phyloP scores from a whole-genome alignment of 2,888 invertebrate genomes.

The Podabrus alpinus region DNA sequence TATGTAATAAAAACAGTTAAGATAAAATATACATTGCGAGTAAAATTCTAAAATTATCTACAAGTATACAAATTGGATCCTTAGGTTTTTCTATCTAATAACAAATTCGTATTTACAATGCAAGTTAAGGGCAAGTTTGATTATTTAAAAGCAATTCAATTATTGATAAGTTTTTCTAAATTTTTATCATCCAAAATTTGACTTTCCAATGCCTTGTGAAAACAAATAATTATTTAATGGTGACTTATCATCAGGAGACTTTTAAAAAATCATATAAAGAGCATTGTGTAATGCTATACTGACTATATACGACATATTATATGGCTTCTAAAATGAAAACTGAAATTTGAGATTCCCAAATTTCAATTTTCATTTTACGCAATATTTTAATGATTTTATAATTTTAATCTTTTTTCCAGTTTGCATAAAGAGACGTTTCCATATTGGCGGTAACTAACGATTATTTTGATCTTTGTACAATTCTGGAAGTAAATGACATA shows the following conservation, averaged over 20 bases:
- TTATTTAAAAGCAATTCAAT: not conserved
- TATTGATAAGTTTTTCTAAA: not conserved
- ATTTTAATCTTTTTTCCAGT: too few species aligned
- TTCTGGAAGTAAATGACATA: too few species aligned
- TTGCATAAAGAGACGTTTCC: too few species aligned
- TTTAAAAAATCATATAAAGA: not conserved
- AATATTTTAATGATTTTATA: too few species aligned
- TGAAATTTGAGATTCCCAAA: too few species aligned
- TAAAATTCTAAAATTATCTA: slow-evolving; percentile 42
- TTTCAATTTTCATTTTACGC: too few species aligned
- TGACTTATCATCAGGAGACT: not conserved
- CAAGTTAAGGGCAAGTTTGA: slow-evolving; percentile 21
- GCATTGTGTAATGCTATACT: too few species aligned
- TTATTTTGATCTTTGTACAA: too few species aligned
- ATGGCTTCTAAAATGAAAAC: too few species aligned
- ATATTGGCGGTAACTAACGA: too few species aligned
- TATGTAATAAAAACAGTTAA: slow-evolving; percentile 11
- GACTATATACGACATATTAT: too few species aligned
- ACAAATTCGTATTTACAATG: slow-evolving; percentile 41
- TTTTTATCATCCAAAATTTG: not conserved
- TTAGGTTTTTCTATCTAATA: slow-evolving; percentile 50
- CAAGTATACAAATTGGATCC: slow-evolving; percentile 49
- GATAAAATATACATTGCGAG: slow-evolving; percentile 25
- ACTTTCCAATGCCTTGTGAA: not conserved
- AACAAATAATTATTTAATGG: not conserved